phyloP scores from a whole-genome alignment of 2,888 invertebrate genomes.

The Siphonodentalium dalli region DNA sequence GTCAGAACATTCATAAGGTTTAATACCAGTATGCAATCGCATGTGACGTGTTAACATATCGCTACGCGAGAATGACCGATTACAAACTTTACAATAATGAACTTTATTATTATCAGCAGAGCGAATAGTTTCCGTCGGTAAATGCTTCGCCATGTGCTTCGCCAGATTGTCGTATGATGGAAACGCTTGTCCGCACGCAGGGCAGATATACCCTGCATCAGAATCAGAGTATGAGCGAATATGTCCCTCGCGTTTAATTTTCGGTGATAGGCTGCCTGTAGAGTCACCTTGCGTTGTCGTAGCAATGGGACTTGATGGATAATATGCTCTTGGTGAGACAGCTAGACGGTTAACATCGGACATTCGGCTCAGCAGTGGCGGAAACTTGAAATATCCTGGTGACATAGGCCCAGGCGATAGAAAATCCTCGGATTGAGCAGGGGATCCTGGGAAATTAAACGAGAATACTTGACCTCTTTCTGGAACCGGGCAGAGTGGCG shows the following conservation, averaged over 20 bases:
- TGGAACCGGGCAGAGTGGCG: slow-evolving; percentile 54
- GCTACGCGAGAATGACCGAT: slow-evolving; percentile 90
- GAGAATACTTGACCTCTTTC: slow-evolving; percentile 56
- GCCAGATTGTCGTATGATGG: slow-evolving; percentile 93
- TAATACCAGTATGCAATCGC: slow-evolving; percentile 95
- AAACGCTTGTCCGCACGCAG: slow-evolving; percentile 93
- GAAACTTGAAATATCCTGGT: slow-evolving; percentile 55
- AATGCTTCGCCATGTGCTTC: slow-evolving; percentile 96
- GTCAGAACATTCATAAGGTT: slow-evolving; percentile 94
- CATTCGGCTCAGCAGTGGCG: slow-evolving; percentile 44
- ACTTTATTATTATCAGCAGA: slow-evolving; percentile 61
- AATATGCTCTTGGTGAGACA: slow-evolving; percentile 51
- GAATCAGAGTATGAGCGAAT: slow-evolving; percentile 47
- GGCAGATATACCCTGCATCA: slow-evolving; percentile 74
- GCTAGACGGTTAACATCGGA: slow-evolving; percentile 50
- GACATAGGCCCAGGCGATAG: slow-evolving; percentile 54
- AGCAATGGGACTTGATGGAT: slow-evolving; percentile 30
- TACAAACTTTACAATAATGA: slow-evolving; percentile 95
- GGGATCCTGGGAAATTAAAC: slow-evolving; percentile 50
- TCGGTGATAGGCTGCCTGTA: slow-evolving; percentile 23
- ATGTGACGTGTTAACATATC: slow-evolving; percentile 99
- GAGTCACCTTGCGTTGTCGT: slow-evolving; percentile 21
- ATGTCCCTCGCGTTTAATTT: slow-evolving; percentile 20
- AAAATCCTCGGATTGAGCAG: slow-evolving; percentile 53
- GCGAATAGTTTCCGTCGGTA: slow-evolving; percentile 72